Evolutionary conservation across 2,113 vertebrate species (phyloP).

Genomic region (Siphamia tubifer): DNA sequence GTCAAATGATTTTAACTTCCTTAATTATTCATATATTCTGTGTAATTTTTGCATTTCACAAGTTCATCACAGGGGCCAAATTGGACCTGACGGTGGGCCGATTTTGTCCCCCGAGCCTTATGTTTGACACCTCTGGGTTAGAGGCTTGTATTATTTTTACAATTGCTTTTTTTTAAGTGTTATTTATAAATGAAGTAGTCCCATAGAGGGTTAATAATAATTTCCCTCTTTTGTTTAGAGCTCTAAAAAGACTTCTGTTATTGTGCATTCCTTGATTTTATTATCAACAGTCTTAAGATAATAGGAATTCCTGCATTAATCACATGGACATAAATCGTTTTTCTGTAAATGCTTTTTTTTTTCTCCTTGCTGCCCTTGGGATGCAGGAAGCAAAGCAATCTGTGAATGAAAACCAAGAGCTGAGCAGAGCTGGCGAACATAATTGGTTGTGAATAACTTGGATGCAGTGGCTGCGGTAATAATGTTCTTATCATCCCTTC

Average conservation of each 20-base stretch:
- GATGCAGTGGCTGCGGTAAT: slow-evolving; percentile 49
- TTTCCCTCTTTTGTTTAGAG: too few species aligned
- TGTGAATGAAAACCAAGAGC: slow-evolving; percentile 48
- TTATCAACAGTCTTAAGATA: slow-evolving; percentile 26
- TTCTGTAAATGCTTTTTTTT: slow-evolving; percentile 43
- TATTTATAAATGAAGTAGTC: too few species aligned
- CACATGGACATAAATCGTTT: slow-evolving; percentile 47
- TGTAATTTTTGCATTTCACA: too few species aligned
- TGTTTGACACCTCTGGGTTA: too few species aligned
- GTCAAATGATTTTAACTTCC: too few species aligned
- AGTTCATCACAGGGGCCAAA: too few species aligned
- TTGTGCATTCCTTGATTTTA: slow-evolving; percentile 2
- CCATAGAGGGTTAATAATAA: too few species aligned
- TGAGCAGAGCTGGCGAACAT: slow-evolving; percentile 30
- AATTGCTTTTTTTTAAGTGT: too few species aligned
- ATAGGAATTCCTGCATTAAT: slow-evolving; percentile 48
- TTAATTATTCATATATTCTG: too few species aligned
- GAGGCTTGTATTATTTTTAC: too few species aligned
- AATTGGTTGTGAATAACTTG: slow-evolving; percentile 67
- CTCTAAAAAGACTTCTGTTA: background rate
- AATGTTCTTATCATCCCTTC: slow-evolving; percentile 60
- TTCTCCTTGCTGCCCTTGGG: slow-evolving; percentile 58
- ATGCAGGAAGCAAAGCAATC: slow-evolving; percentile 39
- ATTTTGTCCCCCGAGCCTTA: too few species aligned
- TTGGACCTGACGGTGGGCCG: too few species aligned